Evolutionary conservation across 1,140 invertebrate species (phyloP).

Genomic region (Caenorhabditis briggsae): DNA sequence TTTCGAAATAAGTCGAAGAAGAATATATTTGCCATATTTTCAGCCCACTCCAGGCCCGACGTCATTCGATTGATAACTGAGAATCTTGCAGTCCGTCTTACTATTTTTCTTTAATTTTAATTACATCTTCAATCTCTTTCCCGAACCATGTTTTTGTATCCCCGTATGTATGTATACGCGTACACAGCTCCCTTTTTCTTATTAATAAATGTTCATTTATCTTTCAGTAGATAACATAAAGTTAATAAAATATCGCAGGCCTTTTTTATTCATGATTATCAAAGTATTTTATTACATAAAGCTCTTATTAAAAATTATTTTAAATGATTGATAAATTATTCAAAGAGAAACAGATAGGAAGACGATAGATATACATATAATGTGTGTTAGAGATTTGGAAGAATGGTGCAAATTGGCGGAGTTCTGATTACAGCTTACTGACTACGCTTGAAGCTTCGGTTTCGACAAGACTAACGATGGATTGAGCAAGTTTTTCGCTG

Average conservation of each 20-base stretch:
- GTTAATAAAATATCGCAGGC: too few species aligned
- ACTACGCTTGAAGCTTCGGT: not conserved
- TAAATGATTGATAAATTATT: too few species aligned
- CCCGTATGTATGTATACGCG: slow-evolving; percentile 54
- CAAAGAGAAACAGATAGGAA: too few species aligned
- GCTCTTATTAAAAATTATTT: too few species aligned
- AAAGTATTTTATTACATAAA: too few species aligned
- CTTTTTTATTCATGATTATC: too few species aligned
- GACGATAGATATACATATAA: too few species aligned
- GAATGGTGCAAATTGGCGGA: too few species aligned
- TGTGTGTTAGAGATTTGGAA: too few species aligned
- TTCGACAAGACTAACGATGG: not conserved
- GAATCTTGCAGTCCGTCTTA: not conserved
- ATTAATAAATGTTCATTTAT: not conserved
- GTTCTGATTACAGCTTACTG: not conserved
- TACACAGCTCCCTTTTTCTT: slow-evolving; percentile 14
- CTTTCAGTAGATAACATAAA: not conserved
- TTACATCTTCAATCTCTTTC: slow-evolving; percentile 6
- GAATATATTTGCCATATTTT: not conserved
- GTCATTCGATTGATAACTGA: slow-evolving; percentile 63
- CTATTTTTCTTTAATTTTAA: not conserved
- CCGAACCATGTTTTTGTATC: not conserved
- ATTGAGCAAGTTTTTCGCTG: not conserved
- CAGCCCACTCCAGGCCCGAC: slow-evolving; percentile 58
- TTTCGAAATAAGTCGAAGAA: not conserved